These are phyloP conservation scores for Polydesmus complanatus DNA, from an alignment of 2,888 invertebrate genomes.

Conservation along the genomic window DNA sequence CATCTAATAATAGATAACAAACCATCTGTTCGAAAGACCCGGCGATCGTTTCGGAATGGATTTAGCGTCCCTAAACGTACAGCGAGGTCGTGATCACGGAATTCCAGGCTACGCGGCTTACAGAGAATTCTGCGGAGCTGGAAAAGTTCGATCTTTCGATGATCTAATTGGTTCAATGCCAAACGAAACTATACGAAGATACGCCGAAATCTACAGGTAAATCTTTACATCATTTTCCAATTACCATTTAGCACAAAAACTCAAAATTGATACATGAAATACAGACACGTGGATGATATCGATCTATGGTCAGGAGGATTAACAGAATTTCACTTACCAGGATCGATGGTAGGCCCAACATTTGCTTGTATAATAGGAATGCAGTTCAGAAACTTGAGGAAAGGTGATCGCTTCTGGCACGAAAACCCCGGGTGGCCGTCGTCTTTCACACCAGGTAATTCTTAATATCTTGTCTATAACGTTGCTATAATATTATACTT, in stretches of 20 bases:
- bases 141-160: constrained; percentile 31
- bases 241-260: not conserved
- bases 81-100: constrained; percentile 26
- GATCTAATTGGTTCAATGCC: constrained; percentile 76
- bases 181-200: constrained; percentile 69
- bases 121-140: constrained; percentile 27
- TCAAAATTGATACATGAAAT: not conserved
- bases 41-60: constrained; percentile 25
- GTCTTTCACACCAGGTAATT: constrained; percentile 20
- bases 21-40: constrained; percentile 26
- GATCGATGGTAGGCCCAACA: constrained; percentile 27
- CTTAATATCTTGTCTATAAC: not conserved
- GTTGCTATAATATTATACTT: not conserved
- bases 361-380: constrained; percentile 28
- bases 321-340: constrained; percentile 25
- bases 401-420: constrained; percentile 20
- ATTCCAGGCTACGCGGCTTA: constrained; percentile 28
- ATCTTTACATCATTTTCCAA: constrained; percentile 24
- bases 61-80: constrained; percentile 25
- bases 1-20: constrained; percentile 21
- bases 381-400: constrained; percentile 25
- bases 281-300: constrained; percentile 18
- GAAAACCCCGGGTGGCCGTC: constrained; percentile 20
- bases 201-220: constrained; percentile 68
- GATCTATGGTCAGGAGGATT: constrained; percentile 28